Base-by-base conservation (phyloP, 2,113 vertebrate species). In the Mohoua ochrocephala region DNA sequence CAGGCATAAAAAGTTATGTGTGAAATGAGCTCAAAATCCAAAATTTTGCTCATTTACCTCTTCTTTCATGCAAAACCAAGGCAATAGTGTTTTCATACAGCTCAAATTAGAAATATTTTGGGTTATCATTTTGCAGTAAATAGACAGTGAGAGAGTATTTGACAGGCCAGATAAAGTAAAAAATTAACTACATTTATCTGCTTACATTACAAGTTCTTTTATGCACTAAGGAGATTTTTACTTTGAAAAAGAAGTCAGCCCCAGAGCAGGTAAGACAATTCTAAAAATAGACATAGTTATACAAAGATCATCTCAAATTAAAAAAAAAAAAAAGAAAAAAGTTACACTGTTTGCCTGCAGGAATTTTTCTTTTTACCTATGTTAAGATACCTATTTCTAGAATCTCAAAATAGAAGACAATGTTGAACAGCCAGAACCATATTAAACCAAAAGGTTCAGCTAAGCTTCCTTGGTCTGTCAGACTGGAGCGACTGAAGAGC, bases 1-100 rank as follows among this genome's bases (percentile, higher is more conserved):
- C 3, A 56, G 7, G 6, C 9, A 42, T 60, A 28, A 0, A 33
- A 61, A 78, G 1, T 20, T 45, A 42, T 16, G 2, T 15, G 13
- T 50, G 49, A 75, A 84, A 50, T n/a, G 15, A 41, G 13, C 21
- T 70, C 13, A 50, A 73, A 90, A 69, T 44, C 16, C 41, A 21
- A 33, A 67, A 45, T 77, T 69, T 84, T 87, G 11, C 15, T 74
- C 3, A 50, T 87, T 82, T 79, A 7, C 11, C 3, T 70, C 45
- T 61, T 91, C 50, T 53, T 84, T 69, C 15, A 45, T 30, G 14
- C 10, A 56, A 22, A 64, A 82, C 3, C 5, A 82, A 83, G 18
- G 8, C 0, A 6, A 53, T 7, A 79, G 18, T 37, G 3, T 56
- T 64, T 56, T 80, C 49, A 37, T 21, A 31, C 17, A 76, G 15